Conservation (phyloP, 2,888 invertebrate species). For the Anticlea derivata region DNA sequence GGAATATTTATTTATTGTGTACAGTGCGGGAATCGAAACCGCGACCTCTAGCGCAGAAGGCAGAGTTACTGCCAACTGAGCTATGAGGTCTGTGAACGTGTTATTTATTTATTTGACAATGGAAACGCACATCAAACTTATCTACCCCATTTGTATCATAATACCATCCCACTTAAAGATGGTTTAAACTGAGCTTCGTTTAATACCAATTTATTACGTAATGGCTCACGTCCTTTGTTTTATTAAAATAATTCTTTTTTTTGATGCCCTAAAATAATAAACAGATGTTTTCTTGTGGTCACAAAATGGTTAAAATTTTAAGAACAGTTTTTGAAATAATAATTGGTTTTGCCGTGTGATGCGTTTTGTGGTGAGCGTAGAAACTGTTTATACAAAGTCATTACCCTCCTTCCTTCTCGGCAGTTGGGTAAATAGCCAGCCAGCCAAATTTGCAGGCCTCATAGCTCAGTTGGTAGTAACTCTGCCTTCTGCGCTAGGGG, state of each 20-base stretch:
- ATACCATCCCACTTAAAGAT: slow-evolving; percentile 43
- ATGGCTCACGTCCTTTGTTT: slow-evolving; percentile 37
- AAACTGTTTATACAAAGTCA: no score
- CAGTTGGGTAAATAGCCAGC: no score
- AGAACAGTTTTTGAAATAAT: neutral
- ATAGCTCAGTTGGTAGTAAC: no score
- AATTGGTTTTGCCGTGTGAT: slow-evolving; percentile 2
- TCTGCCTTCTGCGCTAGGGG: no score
- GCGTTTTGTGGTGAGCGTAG: slow-evolving; percentile 4
- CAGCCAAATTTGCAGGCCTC: no score
- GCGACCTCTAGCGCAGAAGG: no score
- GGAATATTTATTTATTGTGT: no score
- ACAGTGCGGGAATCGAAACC: no score
- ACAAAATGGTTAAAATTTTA: slow-evolving; percentile 2
- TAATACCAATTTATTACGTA: slow-evolving; percentile 45
- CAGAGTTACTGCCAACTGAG: no score
- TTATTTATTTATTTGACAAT: slow-evolving; percentile 38
- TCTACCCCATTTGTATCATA: slow-evolving; percentile 55
- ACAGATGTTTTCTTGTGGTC: slow-evolving; percentile 41
- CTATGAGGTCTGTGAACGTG: no score
- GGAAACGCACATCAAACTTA: slow-evolving; percentile 49
- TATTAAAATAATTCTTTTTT: slow-evolving; percentile 21
- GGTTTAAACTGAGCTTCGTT: slow-evolving; percentile 28
- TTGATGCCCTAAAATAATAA: slow-evolving; percentile 19
- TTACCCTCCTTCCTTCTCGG: no score